phyloP scores from a whole-genome alignment of 2,888 invertebrate genomes.

The Diplazon laetatorius region DNA sequence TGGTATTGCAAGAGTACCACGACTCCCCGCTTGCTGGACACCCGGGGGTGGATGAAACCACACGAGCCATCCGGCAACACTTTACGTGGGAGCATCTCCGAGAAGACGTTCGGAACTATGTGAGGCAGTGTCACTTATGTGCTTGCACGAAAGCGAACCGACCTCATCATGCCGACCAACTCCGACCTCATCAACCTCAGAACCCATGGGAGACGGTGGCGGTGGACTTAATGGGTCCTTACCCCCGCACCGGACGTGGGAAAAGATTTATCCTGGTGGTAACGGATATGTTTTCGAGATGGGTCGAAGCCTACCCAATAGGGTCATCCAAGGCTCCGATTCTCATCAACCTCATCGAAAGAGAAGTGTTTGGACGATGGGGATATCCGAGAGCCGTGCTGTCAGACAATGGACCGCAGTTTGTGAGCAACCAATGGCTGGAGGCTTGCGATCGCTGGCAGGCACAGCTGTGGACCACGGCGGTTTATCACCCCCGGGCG shows the following conservation, averaged over 20 bases:
- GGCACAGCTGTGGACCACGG: constrained; percentile 55
- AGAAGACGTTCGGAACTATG: constrained; percentile 43
- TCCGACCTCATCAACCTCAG: not conserved
- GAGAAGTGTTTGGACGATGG: constrained; percentile 51
- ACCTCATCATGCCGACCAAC: not conserved
- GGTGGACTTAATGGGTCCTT: constrained; percentile 52
- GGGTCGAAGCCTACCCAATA: constrained; percentile 65
- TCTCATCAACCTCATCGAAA: constrained; percentile 38
- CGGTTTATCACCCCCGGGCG: constrained; percentile 64
- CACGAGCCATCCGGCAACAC: constrained; percentile 24
- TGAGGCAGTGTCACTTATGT: constrained; percentile 1
- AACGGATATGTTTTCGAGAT: constrained; percentile 65
- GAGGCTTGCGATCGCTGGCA: constrained; percentile 58
- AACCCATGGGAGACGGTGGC: constrained; percentile 43
- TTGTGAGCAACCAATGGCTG: constrained; percentile 33
- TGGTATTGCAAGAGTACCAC: not conserved
- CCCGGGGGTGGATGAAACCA: constrained; percentile 67
- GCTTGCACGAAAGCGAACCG: not conserved
- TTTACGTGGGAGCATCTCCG: constrained; percentile 55
- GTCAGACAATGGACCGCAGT: constrained; percentile 53
- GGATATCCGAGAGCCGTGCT: constrained; percentile 43
- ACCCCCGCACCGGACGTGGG: constrained; percentile 26
- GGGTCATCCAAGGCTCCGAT: constrained; percentile 2
- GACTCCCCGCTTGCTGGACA: constrained; percentile 54
- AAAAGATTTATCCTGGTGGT: constrained; percentile 60